Evolutionary conservation across 2,888 invertebrate species (phyloP).

Genomic region (Sminthurinus aureus): DNA sequence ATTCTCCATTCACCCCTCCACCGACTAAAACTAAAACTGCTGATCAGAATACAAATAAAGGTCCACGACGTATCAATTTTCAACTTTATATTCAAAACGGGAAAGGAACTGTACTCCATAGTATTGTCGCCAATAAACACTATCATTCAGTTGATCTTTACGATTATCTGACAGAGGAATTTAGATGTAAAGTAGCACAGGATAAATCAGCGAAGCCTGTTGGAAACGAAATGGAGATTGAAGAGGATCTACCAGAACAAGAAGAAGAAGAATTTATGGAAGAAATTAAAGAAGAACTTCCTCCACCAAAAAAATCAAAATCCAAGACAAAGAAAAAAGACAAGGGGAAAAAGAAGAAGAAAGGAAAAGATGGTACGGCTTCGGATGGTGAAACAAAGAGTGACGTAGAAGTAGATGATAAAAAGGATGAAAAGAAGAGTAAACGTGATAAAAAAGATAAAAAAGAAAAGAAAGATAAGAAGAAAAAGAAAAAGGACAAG

Average conservation of each 20-base stretch:
- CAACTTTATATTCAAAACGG: conserved; percentile 16
- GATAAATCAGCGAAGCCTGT: conserved; percentile 5
- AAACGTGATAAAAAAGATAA: background rate
- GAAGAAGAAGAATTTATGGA: background rate
- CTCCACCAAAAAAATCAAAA: background rate
- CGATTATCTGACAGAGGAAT: background rate
- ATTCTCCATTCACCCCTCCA: background rate
- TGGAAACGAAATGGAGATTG: conserved; percentile 21
- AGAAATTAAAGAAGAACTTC: background rate
- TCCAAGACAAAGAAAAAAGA: background rate
- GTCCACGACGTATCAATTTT: conserved; percentile 6
- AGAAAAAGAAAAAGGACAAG: background rate
- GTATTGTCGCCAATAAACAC: conserved; percentile 14
- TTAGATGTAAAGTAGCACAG: background rate
- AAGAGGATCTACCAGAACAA: background rate
- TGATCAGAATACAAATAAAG: background rate
- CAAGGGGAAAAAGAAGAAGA: background rate
- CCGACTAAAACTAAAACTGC: background rate
- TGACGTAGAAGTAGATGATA: too few species aligned
- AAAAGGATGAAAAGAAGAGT: background rate
- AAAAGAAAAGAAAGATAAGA: conserved; percentile 1
- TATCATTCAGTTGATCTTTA: background rate
- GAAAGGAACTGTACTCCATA: background rate
- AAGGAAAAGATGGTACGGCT: background rate
- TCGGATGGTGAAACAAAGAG: background rate